phyloP scores from a whole-genome alignment of 2,797 vertebrate species.

The Gobionotothen gibberifrons region DNA sequence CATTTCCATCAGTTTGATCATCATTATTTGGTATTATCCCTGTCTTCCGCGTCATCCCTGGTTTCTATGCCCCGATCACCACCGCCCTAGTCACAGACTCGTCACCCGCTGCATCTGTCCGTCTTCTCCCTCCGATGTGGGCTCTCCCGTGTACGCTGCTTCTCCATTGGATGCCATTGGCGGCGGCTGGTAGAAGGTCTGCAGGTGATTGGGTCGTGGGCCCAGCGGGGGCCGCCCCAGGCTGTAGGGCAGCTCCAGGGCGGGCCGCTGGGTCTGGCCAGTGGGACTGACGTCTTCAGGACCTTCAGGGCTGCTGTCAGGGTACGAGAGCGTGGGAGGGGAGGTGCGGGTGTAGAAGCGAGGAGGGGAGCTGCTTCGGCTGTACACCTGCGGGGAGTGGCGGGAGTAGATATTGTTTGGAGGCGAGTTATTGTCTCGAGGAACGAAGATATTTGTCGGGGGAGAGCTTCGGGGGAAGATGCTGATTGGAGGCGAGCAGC shows the following conservation, averaged over 20 bases:
- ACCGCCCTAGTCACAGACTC: constrained; percentile 94
- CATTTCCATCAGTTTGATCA: constrained; percentile 39
- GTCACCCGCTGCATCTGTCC: constrained; percentile 98
- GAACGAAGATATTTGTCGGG: constrained; percentile 88
- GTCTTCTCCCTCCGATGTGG: constrained; percentile 88
- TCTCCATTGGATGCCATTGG: constrained; percentile 88
- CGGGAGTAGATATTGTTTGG: constrained; percentile 77
- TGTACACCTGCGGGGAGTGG: constrained; percentile 81
- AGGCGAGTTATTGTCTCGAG: constrained; percentile 84
- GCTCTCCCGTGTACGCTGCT: constrained; percentile 87
- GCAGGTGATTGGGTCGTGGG: constrained; percentile 88
- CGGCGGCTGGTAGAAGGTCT: constrained; percentile 92
- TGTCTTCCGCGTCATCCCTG: constrained; percentile 74
- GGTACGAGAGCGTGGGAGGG: constrained; percentile 85
- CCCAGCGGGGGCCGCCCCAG: constrained; percentile 90
- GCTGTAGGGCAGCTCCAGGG: constrained; percentile 91
- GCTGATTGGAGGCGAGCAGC: constrained; percentile 78
- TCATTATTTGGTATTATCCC: constrained; percentile 21
- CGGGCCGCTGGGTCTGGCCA: constrained; percentile 75
- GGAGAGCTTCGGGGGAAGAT: constrained; percentile 87
- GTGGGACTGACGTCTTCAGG: constrained; percentile 82
- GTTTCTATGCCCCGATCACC: constrained; percentile 85
- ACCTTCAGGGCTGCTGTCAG: constrained; percentile 94
- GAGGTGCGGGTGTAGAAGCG: constrained; percentile 80
- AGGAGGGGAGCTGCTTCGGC: constrained; percentile 82